These are phyloP conservation scores for Anthoscopus minutus DNA, from an alignment of 2,113 vertebrate genomes.

Conservation along the genomic window DNA sequence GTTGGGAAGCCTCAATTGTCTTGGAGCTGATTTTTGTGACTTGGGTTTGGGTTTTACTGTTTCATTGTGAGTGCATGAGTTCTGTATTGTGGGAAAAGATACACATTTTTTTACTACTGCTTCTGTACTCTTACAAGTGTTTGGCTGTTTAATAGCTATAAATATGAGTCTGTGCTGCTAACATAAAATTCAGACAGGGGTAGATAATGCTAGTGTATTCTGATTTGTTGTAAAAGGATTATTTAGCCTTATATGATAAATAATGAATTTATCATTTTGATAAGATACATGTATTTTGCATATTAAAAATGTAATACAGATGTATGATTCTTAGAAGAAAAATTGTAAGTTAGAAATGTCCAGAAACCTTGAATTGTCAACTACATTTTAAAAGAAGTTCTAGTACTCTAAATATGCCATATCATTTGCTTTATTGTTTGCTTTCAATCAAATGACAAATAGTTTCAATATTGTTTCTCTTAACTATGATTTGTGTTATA, in stretches of 20 bases:
- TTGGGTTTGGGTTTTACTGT: background rate
- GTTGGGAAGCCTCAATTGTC: background rate
- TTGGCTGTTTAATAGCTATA: background rate
- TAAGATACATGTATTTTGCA: background rate
- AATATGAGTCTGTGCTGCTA: background rate
- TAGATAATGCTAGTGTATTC: background rate
- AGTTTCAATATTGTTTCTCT: background rate
- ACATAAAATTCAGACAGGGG: background rate
- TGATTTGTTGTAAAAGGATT: background rate
- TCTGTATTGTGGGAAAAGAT: background rate
- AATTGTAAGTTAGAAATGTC: background rate
- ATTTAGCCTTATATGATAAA: background rate
- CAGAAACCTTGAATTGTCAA: background rate
- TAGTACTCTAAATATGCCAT: background rate
- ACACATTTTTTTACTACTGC: fast-evolving
- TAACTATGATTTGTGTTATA: background rate
- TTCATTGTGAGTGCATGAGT: background rate
- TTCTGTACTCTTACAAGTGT: background rate
- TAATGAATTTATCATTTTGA: background rate
- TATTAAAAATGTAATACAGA: background rate
- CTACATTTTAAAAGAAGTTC: background rate
- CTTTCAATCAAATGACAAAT: background rate
- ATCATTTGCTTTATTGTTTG: background rate
- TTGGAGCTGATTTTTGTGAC: background rate
- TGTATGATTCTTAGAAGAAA: background rate